phyloP scores from a whole-genome alignment of 2,797 vertebrate genomes.

The Crenuchus spilurus region DNA sequence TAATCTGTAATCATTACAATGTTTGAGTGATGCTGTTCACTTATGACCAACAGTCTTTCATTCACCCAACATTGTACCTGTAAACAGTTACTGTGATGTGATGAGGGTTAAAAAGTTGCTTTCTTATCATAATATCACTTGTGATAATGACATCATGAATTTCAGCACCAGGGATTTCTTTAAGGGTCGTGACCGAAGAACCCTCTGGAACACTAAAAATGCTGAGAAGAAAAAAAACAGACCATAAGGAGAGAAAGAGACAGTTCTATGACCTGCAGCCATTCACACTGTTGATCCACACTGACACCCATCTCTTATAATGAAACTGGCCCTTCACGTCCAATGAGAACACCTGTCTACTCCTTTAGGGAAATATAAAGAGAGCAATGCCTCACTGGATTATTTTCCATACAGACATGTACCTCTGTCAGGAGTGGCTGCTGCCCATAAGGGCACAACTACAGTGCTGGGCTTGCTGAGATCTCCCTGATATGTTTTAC shows the following conservation, averaged over 20 bases:
- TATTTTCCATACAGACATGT: slow-evolving; percentile 57
- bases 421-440: slow-evolving; percentile 24
- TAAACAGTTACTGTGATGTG: no score
- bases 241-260: slow-evolving; percentile 56
- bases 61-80: no score
- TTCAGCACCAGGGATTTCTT: no score
- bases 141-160: no score
- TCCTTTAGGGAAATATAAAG: slow-evolving; percentile 61
- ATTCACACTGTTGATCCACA: slow-evolving; percentile 69
- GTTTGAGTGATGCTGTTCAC: no score
- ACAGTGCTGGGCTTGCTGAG: not conserved
- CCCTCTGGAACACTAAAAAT: slow-evolving; percentile 59
- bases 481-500: not conserved
- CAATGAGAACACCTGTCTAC: slow-evolving; percentile 76
- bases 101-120: no score
- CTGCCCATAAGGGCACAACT: slow-evolving; percentile 1
- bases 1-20: no score
- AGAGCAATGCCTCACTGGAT: slow-evolving; percentile 66
- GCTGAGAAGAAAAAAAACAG: slow-evolving; percentile 24
- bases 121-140: no score
- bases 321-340: slow-evolving; percentile 67
- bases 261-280: slow-evolving; percentile 64
- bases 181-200: no score
- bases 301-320: slow-evolving; percentile 74
- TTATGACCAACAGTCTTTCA: no score